Base-by-base conservation (phyloP, 2,888 invertebrate genomes). In the Diplolepis rosae region DNA sequence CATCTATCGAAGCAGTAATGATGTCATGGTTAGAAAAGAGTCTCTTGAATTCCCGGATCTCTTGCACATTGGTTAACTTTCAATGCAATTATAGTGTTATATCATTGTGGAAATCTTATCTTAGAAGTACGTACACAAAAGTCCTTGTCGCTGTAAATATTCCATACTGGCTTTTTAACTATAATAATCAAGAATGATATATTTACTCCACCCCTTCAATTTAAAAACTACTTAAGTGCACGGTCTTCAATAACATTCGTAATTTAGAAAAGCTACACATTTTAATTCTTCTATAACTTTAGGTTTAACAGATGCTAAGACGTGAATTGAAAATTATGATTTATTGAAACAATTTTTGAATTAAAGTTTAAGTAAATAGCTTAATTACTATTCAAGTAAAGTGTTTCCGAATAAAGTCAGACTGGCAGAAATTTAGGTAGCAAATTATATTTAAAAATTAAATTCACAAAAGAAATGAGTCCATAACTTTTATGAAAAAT, bases 21-120 rank as follows among this genome's bases (percentile, higher is more conserved):
- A 54, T 54, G 72, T 70, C 68, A 68, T 15, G 15, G 11, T 5
- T 15, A 30, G 66, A 70, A 69, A 72, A 69, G 68, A 30, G 56
- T 69, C 65, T 5, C 5, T 69, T 30, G 65, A 72, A 68, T 70
- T 68, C 65, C 69, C 39, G 69, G 52, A 68, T 68, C 69, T 69
- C 70, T 71, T n/a, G n/a, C 69, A 72, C 73, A 70, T 73, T 70
- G 72, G n/a, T 73, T 76, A 71, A 66, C 68, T 70, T 71, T 75
- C 70, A 70, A 76, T 70, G 72, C 74, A 76, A 73, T 76, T 76
- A 74, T 68, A 68, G 74, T 68, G 68, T 74, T 74, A 72, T 69
- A 69, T 74, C 70, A 73, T 76, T 71, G 72, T 73, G 72, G 70
- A 75, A 76, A 77, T 73, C 56, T 74, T 74, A 74, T 70, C 76